Base-by-base conservation (phyloP, 2,797 vertebrate genomes). In the Pseudomugil gertrudae region DNA sequence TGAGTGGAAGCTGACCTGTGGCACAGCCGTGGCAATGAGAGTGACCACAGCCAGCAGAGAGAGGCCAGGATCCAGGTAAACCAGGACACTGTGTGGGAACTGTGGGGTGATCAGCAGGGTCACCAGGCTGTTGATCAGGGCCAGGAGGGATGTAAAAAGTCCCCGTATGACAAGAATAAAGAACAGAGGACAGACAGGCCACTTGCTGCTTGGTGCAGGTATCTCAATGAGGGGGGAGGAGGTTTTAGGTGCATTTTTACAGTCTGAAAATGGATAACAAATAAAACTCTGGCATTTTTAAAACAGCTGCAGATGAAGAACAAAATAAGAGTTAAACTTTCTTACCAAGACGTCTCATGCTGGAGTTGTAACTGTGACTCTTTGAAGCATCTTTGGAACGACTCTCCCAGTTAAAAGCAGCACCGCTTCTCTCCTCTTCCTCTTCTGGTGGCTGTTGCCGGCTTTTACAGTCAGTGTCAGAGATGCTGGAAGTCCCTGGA, bases 21-120 rank as follows among this genome's bases (percentile, higher is more conserved):
- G 90, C 3, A 63, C 3, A 5, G 85, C 57, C 2, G 50, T 77
- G 29, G 78, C 62, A 8, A 90, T 61, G 40, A 95, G 67, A 0
- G 71, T 63, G 11, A 90, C 15, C 33, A 92, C 81, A 24, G 87
- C 89, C 61, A 91, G 69, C 30, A 87, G 8, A 14, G 92, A 92
- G 17, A 94, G 68, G 27, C 33, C 67, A 0, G 91, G 89, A 58
- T 95, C 94, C 86, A 95, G 69, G 63, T 93, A 93, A 10, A 90
- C 30, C 36, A 89, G 70, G 15, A 79, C 21, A 23, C 43, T 26
- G 58, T 77, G 76, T 23, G 60, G 72, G 58, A 75, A 80, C 40
- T 75, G 60, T 0, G 85, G 81, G n/a, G 11, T 0, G 2, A 83
- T 17, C 53, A 90, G 73, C 54, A 92, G 81, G 45, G 83, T 63